Conservation (phyloP, 1,140 invertebrate genomes). For the Chelonus insularis region DNA sequence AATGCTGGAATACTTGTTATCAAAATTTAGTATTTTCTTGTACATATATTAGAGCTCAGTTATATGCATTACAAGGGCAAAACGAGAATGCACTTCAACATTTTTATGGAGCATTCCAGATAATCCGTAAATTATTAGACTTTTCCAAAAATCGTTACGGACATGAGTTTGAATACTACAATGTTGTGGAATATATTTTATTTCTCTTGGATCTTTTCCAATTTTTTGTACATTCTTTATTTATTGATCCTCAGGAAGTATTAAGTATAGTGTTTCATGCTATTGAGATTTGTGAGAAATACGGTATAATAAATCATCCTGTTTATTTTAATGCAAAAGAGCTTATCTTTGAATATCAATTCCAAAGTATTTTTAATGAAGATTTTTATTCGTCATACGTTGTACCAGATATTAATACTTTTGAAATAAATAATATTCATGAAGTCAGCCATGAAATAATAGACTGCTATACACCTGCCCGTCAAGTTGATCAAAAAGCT, state of each 20-base stretch:
- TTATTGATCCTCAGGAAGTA: constrained; percentile 14
- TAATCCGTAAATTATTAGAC: constrained; percentile 34
- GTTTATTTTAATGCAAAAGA: constrained; percentile 35
- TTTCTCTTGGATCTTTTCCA: constrained; percentile 42
- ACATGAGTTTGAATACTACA: constrained; percentile 32
- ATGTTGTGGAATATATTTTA: constrained; percentile 37
- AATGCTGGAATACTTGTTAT: constrained; percentile 44
- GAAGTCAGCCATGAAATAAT: no score
- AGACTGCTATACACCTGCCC: neutral
- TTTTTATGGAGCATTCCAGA: constrained; percentile 46
- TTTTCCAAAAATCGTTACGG: constrained; percentile 12
- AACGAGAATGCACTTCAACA: constrained; percentile 38
- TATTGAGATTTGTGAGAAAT: constrained; percentile 32
- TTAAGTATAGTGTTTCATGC: constrained; percentile 30
- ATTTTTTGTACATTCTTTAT: constrained; percentile 31
- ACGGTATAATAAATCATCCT: constrained; percentile 40
- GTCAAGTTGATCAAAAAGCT: neutral
- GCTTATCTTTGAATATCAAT: constrained; percentile 21
- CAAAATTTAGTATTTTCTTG: constrained; percentile 45
- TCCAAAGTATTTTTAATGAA: neutral
- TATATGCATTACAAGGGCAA: constrained; percentile 42
- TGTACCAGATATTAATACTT: neutral
- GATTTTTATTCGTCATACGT: neutral
- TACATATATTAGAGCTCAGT: constrained; percentile 46
- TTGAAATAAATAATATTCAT: neutral